phyloP scores from a whole-genome alignment of 2,888 invertebrate genomes.

The Anoplius nigerrimus region DNA sequence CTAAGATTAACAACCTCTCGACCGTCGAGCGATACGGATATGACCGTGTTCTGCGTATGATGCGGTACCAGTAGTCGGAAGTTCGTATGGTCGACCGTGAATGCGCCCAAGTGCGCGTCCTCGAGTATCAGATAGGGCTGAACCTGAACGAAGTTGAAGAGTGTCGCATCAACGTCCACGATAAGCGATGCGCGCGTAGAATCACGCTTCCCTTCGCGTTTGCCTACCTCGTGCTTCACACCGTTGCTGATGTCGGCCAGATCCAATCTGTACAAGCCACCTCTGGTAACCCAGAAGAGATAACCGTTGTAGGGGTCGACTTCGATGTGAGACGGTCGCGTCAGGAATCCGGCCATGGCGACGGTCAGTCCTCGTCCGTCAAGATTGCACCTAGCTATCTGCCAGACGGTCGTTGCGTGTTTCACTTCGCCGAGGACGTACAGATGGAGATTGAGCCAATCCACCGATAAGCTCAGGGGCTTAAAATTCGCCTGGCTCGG shows the following conservation, averaged over 20 bases:
- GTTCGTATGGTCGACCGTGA: conserved; percentile 88
- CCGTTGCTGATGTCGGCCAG: conserved; percentile 86
- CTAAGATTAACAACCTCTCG: conserved; percentile 84
- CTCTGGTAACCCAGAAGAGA: conserved; percentile 85
- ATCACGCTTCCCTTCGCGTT: too few species aligned
- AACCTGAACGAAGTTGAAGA: conserved; percentile 65
- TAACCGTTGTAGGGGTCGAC: conserved; percentile 96
- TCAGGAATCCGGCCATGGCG: conserved; percentile 83
- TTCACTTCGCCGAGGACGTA: conserved; percentile 87
- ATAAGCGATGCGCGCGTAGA: background rate
- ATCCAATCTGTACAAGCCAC: conserved; percentile 86
- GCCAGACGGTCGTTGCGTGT: conserved; percentile 79
- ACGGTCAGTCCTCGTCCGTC: conserved; percentile 84
- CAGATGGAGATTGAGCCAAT: conserved; percentile 91
- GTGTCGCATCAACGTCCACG: background rate
- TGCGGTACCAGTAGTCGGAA: conserved; percentile 87
- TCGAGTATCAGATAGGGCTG: conserved; percentile 81
- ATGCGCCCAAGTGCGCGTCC: conserved; percentile 84
- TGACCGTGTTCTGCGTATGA: conserved; percentile 85
- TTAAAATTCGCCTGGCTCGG: conserved; percentile 79
- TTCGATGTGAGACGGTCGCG: conserved; percentile 87
- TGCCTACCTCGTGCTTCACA: conserved; percentile 79
- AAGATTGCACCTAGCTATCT: conserved; percentile 86
- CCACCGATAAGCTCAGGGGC: conserved; percentile 86
- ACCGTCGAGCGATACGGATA: conserved; percentile 89